These are phyloP conservation scores for Phataginus tricuspis DNA, from an alignment of 2,797 vertebrate genomes.

Conservation along the genomic window DNA sequence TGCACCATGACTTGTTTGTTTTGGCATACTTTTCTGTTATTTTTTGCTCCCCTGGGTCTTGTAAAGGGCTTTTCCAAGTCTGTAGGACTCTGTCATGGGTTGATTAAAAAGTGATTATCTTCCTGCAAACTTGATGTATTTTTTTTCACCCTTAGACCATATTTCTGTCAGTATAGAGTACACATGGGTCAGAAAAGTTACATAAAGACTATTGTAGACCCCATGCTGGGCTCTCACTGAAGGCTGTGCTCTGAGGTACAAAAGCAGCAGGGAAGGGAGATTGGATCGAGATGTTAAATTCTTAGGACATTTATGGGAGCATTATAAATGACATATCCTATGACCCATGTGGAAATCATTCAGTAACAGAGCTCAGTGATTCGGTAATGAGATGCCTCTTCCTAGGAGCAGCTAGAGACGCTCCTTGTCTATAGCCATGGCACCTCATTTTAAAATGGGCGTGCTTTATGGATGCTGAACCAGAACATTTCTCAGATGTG, in stretches of 20 bases:
- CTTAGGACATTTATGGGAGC: not conserved
- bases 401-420: not conserved
- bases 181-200: not conserved
- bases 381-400: not conserved
- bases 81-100: not conserved
- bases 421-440: rapidly evolving
- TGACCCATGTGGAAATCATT: not conserved
- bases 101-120: not conserved
- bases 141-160: not conserved
- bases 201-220: not conserved
- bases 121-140: not conserved
- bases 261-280: not conserved
- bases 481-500: not conserved
- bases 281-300: not conserved
- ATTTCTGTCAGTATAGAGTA: not conserved
- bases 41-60: not conserved
- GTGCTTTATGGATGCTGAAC: not conserved
- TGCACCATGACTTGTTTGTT: not conserved
- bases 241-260: not conserved
- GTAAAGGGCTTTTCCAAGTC: not conserved
- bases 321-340: not conserved
- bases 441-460: not conserved
- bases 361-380: not conserved
- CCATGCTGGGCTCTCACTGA: not conserved
- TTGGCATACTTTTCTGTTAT: not conserved